A percentile compares a stretch with the other conserved stretches of the same genome.
phyloP scores from a whole-genome alignment of 2,797 vertebrate genomes.

The Characodon lateralis region DNA sequence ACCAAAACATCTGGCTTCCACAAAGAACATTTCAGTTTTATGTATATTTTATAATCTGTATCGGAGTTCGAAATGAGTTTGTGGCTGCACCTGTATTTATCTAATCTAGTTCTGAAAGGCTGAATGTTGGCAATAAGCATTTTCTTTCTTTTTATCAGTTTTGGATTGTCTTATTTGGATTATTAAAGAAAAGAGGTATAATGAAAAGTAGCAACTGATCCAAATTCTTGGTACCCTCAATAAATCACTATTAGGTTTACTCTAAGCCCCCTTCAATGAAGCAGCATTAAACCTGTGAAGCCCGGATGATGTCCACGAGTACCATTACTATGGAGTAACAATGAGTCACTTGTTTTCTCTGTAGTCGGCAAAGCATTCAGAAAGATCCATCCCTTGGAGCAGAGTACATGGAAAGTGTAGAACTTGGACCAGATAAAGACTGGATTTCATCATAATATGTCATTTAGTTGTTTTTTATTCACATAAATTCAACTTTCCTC shows the following conservation, averaged over 20 bases:
- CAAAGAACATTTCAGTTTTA: background rate
- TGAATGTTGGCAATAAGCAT: background rate
- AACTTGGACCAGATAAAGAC: conserved; percentile 6
- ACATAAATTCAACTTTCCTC: background rate
- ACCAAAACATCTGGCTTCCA: background rate
- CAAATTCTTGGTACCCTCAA: background rate
- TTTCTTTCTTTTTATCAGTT: background rate
- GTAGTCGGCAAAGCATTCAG: background rate
- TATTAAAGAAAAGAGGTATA: conserved; percentile 20
- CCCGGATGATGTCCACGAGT: background rate
- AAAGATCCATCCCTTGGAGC: background rate
- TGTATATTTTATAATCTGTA: background rate
- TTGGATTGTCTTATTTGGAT: conserved; percentile 10
- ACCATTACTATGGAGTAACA: conserved; percentile 17
- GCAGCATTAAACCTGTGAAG: background rate
- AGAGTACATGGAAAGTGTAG: conserved; percentile 13
- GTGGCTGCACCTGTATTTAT: background rate
- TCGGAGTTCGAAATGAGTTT: background rate
- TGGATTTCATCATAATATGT: background rate
- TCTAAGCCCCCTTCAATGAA: background rate
- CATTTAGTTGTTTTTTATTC: background rate
- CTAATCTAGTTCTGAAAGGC: background rate
- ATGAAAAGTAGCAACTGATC: conserved; percentile 21
- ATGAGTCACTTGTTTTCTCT: conserved; percentile 35
- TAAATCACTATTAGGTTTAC: background rate